Evolutionary conservation across 2,113 vertebrate genomes (phyloP), one percentile per base, ranked within the genome.

Genomic region (Campylomormyrus tamandua): DNA sequence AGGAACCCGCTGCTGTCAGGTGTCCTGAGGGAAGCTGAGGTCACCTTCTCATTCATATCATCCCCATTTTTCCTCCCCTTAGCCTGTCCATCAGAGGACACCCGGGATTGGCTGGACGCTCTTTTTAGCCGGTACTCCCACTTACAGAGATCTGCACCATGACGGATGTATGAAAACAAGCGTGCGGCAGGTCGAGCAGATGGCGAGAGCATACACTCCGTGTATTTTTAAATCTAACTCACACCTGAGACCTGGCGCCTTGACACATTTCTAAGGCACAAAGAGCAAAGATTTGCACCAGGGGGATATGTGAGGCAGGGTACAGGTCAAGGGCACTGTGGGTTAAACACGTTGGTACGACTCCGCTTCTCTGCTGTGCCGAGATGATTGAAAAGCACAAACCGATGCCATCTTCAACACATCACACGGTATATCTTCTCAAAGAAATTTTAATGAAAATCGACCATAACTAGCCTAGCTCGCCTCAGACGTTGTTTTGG

Each of bases 131-230:
- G 9, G 17, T 17, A 48, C 39, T 66, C 56, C 56, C 56, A n/a
- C 87, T 62, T 66, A 11, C n/a, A 42, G 31, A 13, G 87, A 50
- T 13, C 88, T 21, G 48, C 39, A 50, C 46, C n/a, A 52, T 42
- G 11, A 13, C 48, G 42, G 42, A 52, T 21, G 27, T 10, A 52
- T 80, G 46, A 89, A 80, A 50, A 80, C 13, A 45, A 46, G 88
- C 10, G n/a, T 48, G 58, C 70, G 83, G 15, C 84, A 39, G 56
- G 35, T 86, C 10, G 89, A 88, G 56, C 87, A 88, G 66, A 89
- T 89, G 89, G 89, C 17, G 50, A 27, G 52, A 77, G 27, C 24
- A 7, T 27, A 24, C 9, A 83, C 77, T 45, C 35, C 0, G 35
- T 58, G 77, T 53, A 56, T n/a, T 56, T 46, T 39, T 48, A 74